Conservation (phyloP, 2,113 vertebrate species). For the Laticauda laticaudata region DNA sequence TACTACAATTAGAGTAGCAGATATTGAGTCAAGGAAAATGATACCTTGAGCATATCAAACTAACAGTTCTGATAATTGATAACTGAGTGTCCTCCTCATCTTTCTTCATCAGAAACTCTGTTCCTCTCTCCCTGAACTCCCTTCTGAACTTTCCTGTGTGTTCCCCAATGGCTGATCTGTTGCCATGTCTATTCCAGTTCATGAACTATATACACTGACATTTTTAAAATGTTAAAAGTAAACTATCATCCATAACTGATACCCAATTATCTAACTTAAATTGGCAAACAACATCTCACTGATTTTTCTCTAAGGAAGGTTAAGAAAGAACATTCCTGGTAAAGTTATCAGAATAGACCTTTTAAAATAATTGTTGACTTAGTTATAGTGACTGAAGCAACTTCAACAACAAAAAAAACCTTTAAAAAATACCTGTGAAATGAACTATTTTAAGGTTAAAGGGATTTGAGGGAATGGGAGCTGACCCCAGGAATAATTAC, state of each 20-base stretch:
- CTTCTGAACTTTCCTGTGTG: slow-evolving; percentile 22
- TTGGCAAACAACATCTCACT: neutral
- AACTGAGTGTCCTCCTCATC: slow-evolving; percentile 55
- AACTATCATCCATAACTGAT: neutral
- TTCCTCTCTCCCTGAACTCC: neutral
- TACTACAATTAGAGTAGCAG: slow-evolving; percentile 67
- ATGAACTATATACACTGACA: too few relatives aligned
- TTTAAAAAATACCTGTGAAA: neutral
- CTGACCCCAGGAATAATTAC: neutral
- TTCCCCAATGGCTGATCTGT: slow-evolving; percentile 27
- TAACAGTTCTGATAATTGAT: slow-evolving; percentile 71
- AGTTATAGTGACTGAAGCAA: neutral
- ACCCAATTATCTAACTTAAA: neutral
- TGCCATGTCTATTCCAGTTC: too few relatives aligned
- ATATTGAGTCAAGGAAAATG: slow-evolving; percentile 78
- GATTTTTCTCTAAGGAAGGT: neutral
- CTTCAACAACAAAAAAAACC: neutral
- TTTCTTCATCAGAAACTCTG: slow-evolving; percentile 43
- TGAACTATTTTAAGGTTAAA: neutral
- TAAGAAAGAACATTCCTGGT: neutral
- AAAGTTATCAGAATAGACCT: neutral
- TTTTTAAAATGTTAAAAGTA: neutral
- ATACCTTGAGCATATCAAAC: slow-evolving; percentile 68
- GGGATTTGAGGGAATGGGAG: neutral
- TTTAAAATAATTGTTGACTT: neutral